Base-by-base conservation (phyloP, 2,888 invertebrate genomes). In the Brenthis hecate region DNA sequence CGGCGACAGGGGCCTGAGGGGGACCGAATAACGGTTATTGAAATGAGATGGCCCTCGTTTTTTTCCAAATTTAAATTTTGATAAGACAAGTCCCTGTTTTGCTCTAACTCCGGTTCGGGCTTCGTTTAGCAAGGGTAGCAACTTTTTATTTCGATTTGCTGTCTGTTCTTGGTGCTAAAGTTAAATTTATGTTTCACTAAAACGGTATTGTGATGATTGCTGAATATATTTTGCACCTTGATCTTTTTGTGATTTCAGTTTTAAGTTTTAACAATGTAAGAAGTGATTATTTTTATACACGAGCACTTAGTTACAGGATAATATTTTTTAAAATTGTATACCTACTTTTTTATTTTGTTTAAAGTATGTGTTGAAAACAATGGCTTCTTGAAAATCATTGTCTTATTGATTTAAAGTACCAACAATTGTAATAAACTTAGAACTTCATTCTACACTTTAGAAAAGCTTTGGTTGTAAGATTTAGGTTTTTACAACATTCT, bases 21-120 rank as follows among this genome's bases (percentile, higher is more conserved):
- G 72, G 65, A 57, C 72, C 74, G 85, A 86, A 86, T 92, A 92
- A 92, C 92, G 92, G 92, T 92, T 92, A 92, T 92, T 92, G 92
- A 92, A 92, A 92, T 92, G 92, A 92, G 91, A 85, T 85, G 85
- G 86, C 85, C 86, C 87, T 85, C 86, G 90, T 89, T 91, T 91
- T 92, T 92, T 92, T 87, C 87, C 86, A 87, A 92, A 92, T 92
- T 92, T 92, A 92, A 92, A 92, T 92, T 92, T 92, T 92, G 92
- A 92, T 92, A 92, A 92, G 92, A 92, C 91, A 84, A 89, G 85
- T 83, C 85, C 86, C 87, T 87, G 91, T 92, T 92, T 90, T 86
- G 86, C 85, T 83, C 86, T 88, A 90, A 89, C 85, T 88, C 86
- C 85, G 79, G 68, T 65, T 65, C 67, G 65, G 84, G 81, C 85